A percentile compares a stretch with the other conserved stretches of the same genome.
Evolutionary conservation across 2,113 vertebrate genomes (phyloP).

Genomic region (Aptenodytes forsteri): DNA sequence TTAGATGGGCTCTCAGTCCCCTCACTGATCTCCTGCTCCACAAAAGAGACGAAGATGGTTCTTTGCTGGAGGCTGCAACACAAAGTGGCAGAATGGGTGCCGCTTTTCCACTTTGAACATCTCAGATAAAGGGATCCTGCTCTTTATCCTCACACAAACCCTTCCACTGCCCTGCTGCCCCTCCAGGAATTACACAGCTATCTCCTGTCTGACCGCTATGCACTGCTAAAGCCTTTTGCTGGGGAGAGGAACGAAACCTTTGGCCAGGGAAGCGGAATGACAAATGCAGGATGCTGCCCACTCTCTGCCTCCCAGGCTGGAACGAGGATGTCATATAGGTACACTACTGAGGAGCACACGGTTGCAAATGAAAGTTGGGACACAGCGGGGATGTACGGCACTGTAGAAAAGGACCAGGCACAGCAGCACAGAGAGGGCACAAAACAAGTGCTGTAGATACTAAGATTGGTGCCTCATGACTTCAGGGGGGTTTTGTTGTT

Average conservation of each 20-base stretch:
- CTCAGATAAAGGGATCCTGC: neutral
- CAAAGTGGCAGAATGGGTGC: neutral
- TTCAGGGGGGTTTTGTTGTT: neutral
- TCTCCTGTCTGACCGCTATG: neutral
- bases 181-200: neutral
- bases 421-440: neutral
- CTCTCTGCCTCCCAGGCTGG: neutral
- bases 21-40: neutral
- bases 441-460: neutral
- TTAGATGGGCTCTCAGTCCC: neutral
- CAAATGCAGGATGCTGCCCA: rapidly evolving
- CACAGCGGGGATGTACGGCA: rapidly evolving
- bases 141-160: neutral
- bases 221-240: neutral
- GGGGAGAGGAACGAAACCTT: neutral
- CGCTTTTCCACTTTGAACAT: neutral
- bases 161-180: neutral
- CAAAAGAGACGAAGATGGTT: rapidly evolving
- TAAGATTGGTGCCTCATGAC: neutral
- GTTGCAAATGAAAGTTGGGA: neutral
- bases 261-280: neutral
- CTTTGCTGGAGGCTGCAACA: neutral
- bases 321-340: rapidly evolving
- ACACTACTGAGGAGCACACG: rapidly evolving
- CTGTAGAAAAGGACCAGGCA: neutral